Evolutionary conservation across 2,797 vertebrate species (phyloP), one percentile per base, ranked within the genome.

Genomic region (Xenentodon cancila): DNA sequence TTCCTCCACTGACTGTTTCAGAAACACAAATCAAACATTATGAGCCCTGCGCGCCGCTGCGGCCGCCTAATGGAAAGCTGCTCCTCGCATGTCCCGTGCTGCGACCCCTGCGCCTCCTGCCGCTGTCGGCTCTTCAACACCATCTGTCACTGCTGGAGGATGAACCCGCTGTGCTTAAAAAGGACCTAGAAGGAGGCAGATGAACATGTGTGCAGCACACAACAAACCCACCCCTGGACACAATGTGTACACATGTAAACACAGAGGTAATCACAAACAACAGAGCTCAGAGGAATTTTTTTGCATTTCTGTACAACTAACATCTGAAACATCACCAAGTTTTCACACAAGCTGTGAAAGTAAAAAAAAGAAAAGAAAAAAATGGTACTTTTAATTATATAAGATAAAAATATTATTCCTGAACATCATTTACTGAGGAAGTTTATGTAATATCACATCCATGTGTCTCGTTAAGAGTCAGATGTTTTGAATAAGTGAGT

Each of bases 81-180:
- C 82, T 91, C 95, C 0, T 84, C 92, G n/a, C 90, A 94, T 0
- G 65, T 91, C 53, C 82, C 93, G 6, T 98, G 97, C 90, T 99
- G 97, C 0, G 95, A 95, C 74, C 94, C 95, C 15, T 97, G 96
- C 0, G 92, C 96, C 66, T 94, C 93, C 44, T 98, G 97, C 84
- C 96, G 94, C 90, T 97, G 97, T 82, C 94, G 96, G 50, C 95
- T 97, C 84, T 98, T 98, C 89, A 97, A 97, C 3, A 93, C 94
- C 69, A 92, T 95, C 89, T 96, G 95, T 73, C 94, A 94, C 81
- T 97, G 97, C 92, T 95, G 95, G 91, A 95, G 92, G 73, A 92
- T 94, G 58, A 94, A 92, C 51, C 80, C 77, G n/a, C 73, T 52
- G 5, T 92, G 93, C 67, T 77, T 91, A 18, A 91, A 74, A 73